phyloP scores from a whole-genome alignment of 2,888 invertebrate genomes.

The Plagodis pulveraria region DNA sequence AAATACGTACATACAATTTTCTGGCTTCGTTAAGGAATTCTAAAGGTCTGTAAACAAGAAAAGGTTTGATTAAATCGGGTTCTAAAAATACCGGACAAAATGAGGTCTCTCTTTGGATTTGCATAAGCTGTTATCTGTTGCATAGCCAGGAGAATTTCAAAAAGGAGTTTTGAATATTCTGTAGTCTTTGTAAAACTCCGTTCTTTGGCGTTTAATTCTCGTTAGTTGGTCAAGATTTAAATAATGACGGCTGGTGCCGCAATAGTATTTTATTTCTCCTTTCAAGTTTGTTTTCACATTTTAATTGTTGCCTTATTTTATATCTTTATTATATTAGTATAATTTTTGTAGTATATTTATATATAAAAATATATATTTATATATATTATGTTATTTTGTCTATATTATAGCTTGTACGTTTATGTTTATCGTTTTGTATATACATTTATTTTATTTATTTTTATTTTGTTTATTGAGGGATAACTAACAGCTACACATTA shows the following conservation, averaged over 20 bases:
- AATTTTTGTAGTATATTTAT: too few species aligned
- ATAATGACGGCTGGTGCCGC: not conserved
- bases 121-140: conserved; percentile 47
- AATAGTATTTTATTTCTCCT: too few species aligned
- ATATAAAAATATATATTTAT: too few species aligned
- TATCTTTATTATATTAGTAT: too few species aligned
- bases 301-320: too few species aligned
- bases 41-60: conserved; percentile 49
- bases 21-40: conserved; percentile 40
- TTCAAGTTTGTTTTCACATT: too few species aligned
- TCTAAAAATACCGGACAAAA: conserved; percentile 47
- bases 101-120: conserved; percentile 47
- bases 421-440: too few species aligned
- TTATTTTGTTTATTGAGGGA: too few species aligned
- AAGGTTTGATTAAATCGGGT: conserved; percentile 47
- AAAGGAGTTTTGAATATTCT: conserved; percentile 23
- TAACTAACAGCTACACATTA: too few species aligned
- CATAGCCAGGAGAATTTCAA: conserved; percentile 24
- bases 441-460: too few species aligned
- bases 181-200: not conserved
- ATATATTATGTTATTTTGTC: too few species aligned
- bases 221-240: not conserved
- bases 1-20: conserved; percentile 39
- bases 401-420: too few species aligned
- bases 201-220: not conserved